Base-by-base conservation (phyloP, 2,113 vertebrate species). In the Thamnophis sirtalis region DNA sequence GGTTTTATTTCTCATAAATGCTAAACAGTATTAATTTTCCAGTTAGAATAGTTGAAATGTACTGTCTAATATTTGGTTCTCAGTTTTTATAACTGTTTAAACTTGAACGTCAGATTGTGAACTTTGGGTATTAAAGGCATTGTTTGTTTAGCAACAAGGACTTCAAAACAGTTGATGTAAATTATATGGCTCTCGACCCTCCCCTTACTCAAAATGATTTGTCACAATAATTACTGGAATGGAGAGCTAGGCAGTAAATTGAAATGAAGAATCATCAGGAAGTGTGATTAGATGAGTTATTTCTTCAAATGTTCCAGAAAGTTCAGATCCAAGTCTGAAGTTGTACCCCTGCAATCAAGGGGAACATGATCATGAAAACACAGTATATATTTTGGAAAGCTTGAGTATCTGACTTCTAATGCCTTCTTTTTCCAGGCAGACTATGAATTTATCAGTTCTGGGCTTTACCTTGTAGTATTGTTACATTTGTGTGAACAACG, bases 401-500 rank as follows among this genome's bases (percentile, higher is more conserved):
- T 5, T 90, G 1, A 0, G 58, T 24, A 13, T 48, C 10, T 87
- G 73, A 28, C 56, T 94, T 91, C 55, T 89, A 90, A 94, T 51
- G 96, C 95, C 94, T 93, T 96, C 94, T 94, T 87, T 0, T 92
- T 96, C 22, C 97, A 99, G 99, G 99, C 99, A 19, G 98, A 99
- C 95, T 99, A 99, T 92, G 98, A 99, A 97, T 99, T 99, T 96
- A 99, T 99, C 98, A 99, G 98, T 98, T 99, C 98, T 91, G 99
- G 99, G 51, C 98, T 99, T 91, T 99, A 99, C 96, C 98, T 99
- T 96, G 99, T 99, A 97, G 98, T 99, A 87, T 98, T 99, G 95
- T 95, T 99, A 93, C 99, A 99, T 95, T 98, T 99, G 95, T 99
- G 98, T 8, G 99, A 99, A 95, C 99, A 99, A 97, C 98, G 99